These are phyloP conservation scores for Danio jaintianensis DNA, from an alignment of 2,797 vertebrate genomes.

Conservation along the genomic window DNA sequence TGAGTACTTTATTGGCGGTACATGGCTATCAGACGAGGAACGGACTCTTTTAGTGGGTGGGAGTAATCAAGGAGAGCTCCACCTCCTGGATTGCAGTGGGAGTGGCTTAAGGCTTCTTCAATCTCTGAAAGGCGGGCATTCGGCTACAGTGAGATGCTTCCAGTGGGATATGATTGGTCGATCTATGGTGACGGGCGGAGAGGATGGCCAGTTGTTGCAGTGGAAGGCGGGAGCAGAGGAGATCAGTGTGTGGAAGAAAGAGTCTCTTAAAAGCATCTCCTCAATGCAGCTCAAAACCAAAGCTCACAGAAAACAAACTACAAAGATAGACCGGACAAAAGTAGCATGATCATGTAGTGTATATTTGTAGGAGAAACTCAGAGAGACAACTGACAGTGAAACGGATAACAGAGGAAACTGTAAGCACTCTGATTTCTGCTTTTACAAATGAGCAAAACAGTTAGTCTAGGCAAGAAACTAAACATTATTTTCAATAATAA, in stretches of 20 bases:
- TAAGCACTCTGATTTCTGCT: too few species aligned
- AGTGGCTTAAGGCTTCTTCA: conserved; percentile 75
- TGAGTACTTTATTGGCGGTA: conserved; percentile 88
- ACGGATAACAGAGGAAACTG: background rate
- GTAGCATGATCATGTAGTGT: background rate
- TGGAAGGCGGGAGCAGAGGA: conserved; percentile 86
- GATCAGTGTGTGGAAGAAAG: conserved; percentile 73
- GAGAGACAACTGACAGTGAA: background rate
- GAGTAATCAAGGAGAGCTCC: conserved; percentile 78
- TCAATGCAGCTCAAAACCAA: conserved; percentile 83
- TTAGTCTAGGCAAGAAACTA: too few species aligned
- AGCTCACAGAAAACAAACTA: conserved; percentile 77
- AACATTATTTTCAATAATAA: too few species aligned
- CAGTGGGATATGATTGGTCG: conserved; percentile 80
- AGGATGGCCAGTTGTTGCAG: conserved; percentile 90
- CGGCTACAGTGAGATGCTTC: conserved; percentile 87
- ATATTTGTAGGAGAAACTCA: background rate
- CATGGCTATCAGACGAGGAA: conserved; percentile 81
- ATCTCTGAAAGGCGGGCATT: conserved; percentile 82
- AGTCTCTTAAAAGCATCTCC: conserved; percentile 83
- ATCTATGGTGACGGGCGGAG: conserved; percentile 88
- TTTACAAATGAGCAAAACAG: too few species aligned
- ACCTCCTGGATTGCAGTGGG: conserved; percentile 79
- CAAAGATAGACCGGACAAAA: conserved; percentile 70
- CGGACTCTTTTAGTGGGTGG: conserved; percentile 87